phyloP scores from a whole-genome alignment of 2,888 invertebrate species.

The Caradrina kadenii region DNA sequence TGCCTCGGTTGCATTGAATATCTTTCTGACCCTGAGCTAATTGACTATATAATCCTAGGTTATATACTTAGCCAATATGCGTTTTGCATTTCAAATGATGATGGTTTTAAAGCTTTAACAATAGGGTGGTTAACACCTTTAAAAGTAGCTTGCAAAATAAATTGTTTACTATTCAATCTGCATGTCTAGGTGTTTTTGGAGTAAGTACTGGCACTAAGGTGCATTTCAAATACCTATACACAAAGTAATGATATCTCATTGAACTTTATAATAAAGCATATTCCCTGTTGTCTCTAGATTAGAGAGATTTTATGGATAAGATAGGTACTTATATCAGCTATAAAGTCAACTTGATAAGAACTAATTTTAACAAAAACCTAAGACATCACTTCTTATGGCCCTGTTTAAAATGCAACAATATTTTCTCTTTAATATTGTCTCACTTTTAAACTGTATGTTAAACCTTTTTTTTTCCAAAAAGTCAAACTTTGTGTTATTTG shows the following conservation, averaged over 20 bases:
- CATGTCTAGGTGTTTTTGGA: not conserved
- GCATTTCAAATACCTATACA: not conserved
- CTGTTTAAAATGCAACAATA: no score
- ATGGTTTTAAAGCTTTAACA: not conserved
- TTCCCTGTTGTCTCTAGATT: conserved; percentile 2
- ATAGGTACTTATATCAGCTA: not conserved
- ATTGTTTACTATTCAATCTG: not conserved
- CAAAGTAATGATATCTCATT: not conserved
- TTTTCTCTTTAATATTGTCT: no score
- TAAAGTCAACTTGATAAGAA: not conserved
- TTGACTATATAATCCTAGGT: not conserved
- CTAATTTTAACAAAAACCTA: no score
- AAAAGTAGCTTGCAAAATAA: not conserved
- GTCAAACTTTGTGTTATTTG: no score
- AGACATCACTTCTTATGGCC: no score
- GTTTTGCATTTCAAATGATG: not conserved
- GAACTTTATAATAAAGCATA: not conserved
- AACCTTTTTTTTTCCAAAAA: no score
- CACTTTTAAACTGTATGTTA: no score
- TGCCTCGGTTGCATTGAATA: not conserved
- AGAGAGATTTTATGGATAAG: conserved; percentile 6
- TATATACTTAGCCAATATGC: not conserved
- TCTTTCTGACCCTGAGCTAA: not conserved
- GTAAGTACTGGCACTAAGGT: not conserved
- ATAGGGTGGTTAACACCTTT: not conserved